Conservation (phyloP, 1,140 invertebrate species). For the Drosophila elegans region DNA sequence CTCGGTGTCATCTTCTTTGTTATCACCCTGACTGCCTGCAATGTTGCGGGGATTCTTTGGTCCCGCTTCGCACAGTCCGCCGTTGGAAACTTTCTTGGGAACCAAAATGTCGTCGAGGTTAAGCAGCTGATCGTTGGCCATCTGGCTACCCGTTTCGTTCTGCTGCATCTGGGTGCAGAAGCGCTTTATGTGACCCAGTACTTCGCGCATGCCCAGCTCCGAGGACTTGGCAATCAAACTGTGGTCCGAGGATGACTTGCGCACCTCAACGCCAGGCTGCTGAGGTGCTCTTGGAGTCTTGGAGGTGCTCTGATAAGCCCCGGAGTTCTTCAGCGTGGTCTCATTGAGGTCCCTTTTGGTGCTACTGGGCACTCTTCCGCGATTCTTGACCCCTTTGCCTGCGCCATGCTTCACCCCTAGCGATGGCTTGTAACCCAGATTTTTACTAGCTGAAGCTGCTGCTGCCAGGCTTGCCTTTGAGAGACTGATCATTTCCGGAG, state of each 20-base stretch:
- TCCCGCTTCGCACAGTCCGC: background rate
- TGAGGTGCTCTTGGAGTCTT: conserved; percentile 13
- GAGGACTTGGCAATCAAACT: conserved; percentile 67
- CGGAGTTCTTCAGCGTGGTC: conserved; percentile 14
- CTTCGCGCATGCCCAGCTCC: conserved; percentile 57
- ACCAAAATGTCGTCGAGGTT: conserved; percentile 15
- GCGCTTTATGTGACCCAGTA: conserved; percentile 71
- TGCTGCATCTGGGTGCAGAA: conserved; percentile 60
- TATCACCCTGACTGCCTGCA: background rate
- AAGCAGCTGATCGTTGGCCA: conserved; percentile 2
- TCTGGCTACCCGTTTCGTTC: conserved; percentile 39
- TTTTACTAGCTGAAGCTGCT: background rate
- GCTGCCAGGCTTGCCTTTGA: conserved; percentile 11
- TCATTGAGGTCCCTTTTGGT: conserved; percentile 14
- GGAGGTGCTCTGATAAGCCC: conserved; percentile 48
- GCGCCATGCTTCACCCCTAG: background rate
- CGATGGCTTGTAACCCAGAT: background rate
- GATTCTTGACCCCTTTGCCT: conserved; percentile 23
- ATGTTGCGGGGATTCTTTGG: background rate
- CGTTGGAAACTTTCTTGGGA: background rate
- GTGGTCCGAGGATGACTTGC: conserved; percentile 47
- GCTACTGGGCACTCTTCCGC: background rate
- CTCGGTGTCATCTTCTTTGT: conserved; percentile 30
- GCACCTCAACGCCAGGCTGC: conserved; percentile 7
- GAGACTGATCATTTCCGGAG: conserved; percentile 9